Percentiles rank a stretch among this genome's conserved stretches.
phyloP scores from a whole-genome alignment of 2,113 vertebrate species.

The Gallinago jamesoni region DNA sequence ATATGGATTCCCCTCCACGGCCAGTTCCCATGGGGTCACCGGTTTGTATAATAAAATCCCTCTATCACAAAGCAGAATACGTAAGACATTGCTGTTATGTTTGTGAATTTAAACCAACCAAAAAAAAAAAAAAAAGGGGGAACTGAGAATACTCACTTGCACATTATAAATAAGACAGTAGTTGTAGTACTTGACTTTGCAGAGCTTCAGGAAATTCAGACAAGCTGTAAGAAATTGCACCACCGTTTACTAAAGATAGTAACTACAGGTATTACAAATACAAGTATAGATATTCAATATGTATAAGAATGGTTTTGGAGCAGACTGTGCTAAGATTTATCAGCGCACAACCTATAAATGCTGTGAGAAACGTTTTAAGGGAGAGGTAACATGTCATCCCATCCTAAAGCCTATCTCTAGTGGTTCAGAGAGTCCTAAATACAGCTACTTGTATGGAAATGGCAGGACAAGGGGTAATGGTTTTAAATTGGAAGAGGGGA shows the following conservation, averaged over 20 bases:
- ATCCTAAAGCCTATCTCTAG: not conserved
- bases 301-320: not conserved
- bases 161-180: conserved; percentile 97
- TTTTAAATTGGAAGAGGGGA: too few relatives aligned
- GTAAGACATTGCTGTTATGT: not conserved
- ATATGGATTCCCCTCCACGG: conserved; percentile 93
- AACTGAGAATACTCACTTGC: conserved; percentile 80
- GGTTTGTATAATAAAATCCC: conserved; percentile 94
- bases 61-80: conserved; percentile 73
- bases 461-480: too few relatives aligned
- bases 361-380: not conserved
- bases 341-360: fast-evolving
- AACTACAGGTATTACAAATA: not conserved
- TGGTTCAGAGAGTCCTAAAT: not conserved
- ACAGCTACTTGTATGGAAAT: not conserved
- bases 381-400: too few relatives aligned
- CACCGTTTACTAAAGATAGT: not conserved
- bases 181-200: conserved; percentile 98
- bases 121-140: not conserved
- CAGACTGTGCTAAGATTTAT: not conserved
- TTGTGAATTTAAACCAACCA: not conserved
- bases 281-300: not conserved
- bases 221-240: conserved; percentile 80
- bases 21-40: conserved; percentile 95
- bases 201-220: conserved; percentile 95